Base-by-base conservation (phyloP, 2,888 invertebrate genomes). In the Aphodius sticticus region DNA sequence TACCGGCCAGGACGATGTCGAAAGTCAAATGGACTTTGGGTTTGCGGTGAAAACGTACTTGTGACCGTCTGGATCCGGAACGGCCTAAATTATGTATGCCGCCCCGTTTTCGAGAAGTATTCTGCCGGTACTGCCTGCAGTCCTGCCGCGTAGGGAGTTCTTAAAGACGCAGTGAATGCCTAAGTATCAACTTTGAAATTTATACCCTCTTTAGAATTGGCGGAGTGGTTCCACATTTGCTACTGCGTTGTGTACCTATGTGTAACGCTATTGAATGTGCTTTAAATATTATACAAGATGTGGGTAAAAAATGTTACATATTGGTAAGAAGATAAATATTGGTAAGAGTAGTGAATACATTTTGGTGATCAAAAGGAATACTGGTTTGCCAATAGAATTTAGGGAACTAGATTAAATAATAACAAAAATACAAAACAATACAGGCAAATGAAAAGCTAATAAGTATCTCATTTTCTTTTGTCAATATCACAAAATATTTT, bases 121-220 rank as follows among this genome's bases (percentile, higher is more conserved):
- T 53, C 53, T 53, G 4, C 53, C 53, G 53, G 7, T 53, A 5
- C 53, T 53, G 53, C 53, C 53, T 12, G 53, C 53, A 53, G 53
- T 53, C 2, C 53, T 53, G 12, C 53, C 53, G 53, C 53, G 53
- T 53, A 53, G 53, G 53, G 53, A 53, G 53, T 53, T 53, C 53
- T 53, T 53, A 53, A 53, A 53, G 53, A 53, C 53, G 53, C 53
- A 53, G 53, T 53, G 53, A 53, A 53, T 53, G 53, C 53, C 53
- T 12, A 53, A 53, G 53, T 53, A 53, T 53, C 53, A 53, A 53
- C 53, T 53, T 53, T 53, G 53, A 53, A 53, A 53, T 53, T 2
- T 53, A 53, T 53, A 5, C 53, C 53, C 12, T 53, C 53, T 53
- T 53, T 53, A 9, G 53, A 53, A 53, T 53, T 53, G 53, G 53